Conservation (phyloP, 2,888 invertebrate species). For the Nesidiocoris tenuis region DNA sequence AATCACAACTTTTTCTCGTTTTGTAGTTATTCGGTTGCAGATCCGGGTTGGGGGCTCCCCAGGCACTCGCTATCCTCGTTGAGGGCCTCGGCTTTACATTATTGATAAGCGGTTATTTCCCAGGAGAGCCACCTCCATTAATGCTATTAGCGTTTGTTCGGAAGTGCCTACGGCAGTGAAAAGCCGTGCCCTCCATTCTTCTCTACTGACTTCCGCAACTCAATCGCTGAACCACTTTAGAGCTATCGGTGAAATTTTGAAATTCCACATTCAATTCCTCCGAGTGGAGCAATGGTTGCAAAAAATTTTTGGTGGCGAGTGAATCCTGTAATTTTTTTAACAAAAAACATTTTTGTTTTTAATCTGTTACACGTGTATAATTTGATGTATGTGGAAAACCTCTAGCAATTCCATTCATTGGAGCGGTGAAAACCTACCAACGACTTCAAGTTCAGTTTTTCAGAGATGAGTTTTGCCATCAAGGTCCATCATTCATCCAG, state of each 20-base stretch:
- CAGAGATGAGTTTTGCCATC: too few species aligned
- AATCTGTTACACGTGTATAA: too few species aligned
- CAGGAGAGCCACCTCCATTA: conserved; percentile 21
- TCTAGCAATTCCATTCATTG: too few species aligned
- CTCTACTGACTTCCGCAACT: neutral
- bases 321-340: too few species aligned
- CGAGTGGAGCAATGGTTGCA: too few species aligned
- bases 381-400: too few species aligned
- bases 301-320: too few species aligned
- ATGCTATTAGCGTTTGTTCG: conserved; percentile 32
- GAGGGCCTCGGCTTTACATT: conserved; percentile 4
- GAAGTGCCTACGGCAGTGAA: conserved; percentile 24
- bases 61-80: conserved; percentile 5
- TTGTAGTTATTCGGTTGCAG: neutral
- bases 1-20: neutral
- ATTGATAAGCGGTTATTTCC: conserved; percentile 35
- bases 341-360: too few species aligned
- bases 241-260: neutral
- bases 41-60: conserved; percentile 6
- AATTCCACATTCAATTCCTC: conserved; percentile 12
- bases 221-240: neutral
- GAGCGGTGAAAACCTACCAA: too few species aligned
- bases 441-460: too few species aligned
- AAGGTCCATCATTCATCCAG: too few species aligned
- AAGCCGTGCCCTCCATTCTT: neutral